Conservation (phyloP, 1,140 invertebrate genomes). For the Drosophila equinoxialis region DNA sequence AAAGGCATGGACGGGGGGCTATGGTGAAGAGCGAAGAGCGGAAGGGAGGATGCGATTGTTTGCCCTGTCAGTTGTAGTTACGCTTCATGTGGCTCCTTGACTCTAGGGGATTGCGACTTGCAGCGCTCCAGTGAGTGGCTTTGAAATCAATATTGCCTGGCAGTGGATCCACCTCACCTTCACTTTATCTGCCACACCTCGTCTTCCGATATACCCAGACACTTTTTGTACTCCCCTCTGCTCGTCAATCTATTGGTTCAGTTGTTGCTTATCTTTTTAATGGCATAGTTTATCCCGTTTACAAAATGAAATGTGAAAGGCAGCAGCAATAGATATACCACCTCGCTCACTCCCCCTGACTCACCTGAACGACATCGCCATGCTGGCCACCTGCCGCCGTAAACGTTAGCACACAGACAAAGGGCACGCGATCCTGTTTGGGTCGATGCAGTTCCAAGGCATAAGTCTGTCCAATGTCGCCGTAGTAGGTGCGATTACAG, state of each 20-base stretch:
- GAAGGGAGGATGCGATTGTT: not conserved
- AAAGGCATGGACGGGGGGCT: not conserved
- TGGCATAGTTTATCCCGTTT: slow-evolving; percentile 73
- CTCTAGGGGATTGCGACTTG: slow-evolving; percentile 55
- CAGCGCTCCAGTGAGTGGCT: slow-evolving; percentile 54
- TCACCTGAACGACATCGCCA: slow-evolving; percentile 93
- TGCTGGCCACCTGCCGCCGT: slow-evolving; percentile 91
- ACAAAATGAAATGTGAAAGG: slow-evolving; percentile 74
- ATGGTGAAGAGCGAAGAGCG: not conserved
- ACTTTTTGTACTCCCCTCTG: slow-evolving; percentile 18
- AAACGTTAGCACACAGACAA: slow-evolving; percentile 93
- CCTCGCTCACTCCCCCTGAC: not conserved
- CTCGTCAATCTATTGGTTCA: slow-evolving; percentile 4
- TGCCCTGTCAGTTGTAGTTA: slow-evolving; percentile 57
- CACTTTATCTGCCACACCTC: not conserved
- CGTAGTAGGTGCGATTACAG: slow-evolving; percentile 93
- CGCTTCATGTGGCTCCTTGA: slow-evolving; percentile 47
- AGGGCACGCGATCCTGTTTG: slow-evolving; percentile 91
- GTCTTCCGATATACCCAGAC: not conserved
- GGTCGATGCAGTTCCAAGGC: slow-evolving; percentile 91
- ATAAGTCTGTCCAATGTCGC: slow-evolving; percentile 92
- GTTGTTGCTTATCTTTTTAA: slow-evolving; percentile 75
- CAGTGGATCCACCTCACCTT: not conserved
- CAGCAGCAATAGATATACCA: not conserved
- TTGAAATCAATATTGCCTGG: slow-evolving; percentile 74